Evolutionary conservation across 2,888 invertebrate genomes (phyloP).

Genomic region (Hemistola chrysoprasaria): DNA sequence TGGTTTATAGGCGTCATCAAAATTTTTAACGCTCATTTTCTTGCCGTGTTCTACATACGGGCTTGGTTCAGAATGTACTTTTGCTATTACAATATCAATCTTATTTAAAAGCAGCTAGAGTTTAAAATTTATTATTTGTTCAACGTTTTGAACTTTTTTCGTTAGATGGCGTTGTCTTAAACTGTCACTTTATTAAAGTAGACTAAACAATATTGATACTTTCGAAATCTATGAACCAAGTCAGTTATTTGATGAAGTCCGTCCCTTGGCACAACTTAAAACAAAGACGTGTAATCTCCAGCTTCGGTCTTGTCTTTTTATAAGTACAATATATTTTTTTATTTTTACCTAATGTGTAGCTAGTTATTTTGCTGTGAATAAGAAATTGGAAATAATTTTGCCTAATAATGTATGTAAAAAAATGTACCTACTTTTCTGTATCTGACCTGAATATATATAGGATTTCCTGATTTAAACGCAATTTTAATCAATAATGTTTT

Average conservation of each 20-base stretch:
- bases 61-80: conserved; percentile 5
- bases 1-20: no score
- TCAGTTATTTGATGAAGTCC: conserved; percentile 50
- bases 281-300: conserved; percentile 57
- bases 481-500: no score
- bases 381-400: conserved; percentile 14
- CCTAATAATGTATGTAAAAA: no score
- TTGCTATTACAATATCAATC: no score
- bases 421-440: no score
- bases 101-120: no score
- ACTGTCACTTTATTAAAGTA: no score
- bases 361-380: conserved; percentile 19
- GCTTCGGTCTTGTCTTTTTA: conserved; percentile 45
- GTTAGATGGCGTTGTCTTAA: no score
- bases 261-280: conserved; percentile 66
- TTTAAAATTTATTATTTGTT: no score
- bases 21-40: conserved; percentile 11
- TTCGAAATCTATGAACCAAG: conserved; percentile 33
- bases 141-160: neutral
- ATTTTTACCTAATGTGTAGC: conserved; percentile 21
- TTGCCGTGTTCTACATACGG: conserved; percentile 9
- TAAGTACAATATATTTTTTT: conserved; percentile 30
- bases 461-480: no score
- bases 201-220: conserved; percentile 1
- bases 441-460: no score